phyloP scores from a whole-genome alignment of 2,113 vertebrate species.

The Embiotoca jacksoni region DNA sequence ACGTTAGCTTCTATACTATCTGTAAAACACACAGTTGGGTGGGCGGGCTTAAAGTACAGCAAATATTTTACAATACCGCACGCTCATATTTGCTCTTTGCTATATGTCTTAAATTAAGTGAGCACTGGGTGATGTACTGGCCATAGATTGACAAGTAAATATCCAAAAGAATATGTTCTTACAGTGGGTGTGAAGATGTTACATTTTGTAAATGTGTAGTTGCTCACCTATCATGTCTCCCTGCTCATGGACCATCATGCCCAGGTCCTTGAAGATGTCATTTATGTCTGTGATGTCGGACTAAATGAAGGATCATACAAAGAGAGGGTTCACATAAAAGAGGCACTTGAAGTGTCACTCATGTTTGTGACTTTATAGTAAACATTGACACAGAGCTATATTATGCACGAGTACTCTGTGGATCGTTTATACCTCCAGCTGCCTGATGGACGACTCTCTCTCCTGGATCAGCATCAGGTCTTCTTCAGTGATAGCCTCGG shows the following conservation, averaged over 20 bases:
- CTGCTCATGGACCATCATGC: constrained; percentile 98
- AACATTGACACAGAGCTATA: neutral
- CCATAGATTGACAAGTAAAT: too few species aligned
- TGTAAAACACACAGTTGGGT: constrained; percentile 64
- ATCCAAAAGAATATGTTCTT: too few species aligned
- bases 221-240: constrained; percentile 95
- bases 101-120: too few species aligned
- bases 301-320: constrained; percentile 78
- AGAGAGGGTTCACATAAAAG: neutral
- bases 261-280: constrained; percentile 98
- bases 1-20: constrained; percentile 99
- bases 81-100: neutral
- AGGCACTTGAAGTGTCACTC: neutral
- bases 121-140: too few species aligned
- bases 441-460: constrained; percentile 91
- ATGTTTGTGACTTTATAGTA: neutral
- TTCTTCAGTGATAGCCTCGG: constrained; percentile 93
- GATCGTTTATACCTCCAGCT: constrained; percentile 88
- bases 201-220: too few species aligned
- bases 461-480: constrained; percentile 95
- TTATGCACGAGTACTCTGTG: neutral
- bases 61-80: neutral
- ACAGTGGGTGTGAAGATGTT: too few species aligned
- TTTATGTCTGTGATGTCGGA: constrained; percentile 97
- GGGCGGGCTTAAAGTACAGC: too few species aligned